Base-by-base conservation (phyloP, 1,140 invertebrate genomes). In the Propsilocerus akamusi region DNA sequence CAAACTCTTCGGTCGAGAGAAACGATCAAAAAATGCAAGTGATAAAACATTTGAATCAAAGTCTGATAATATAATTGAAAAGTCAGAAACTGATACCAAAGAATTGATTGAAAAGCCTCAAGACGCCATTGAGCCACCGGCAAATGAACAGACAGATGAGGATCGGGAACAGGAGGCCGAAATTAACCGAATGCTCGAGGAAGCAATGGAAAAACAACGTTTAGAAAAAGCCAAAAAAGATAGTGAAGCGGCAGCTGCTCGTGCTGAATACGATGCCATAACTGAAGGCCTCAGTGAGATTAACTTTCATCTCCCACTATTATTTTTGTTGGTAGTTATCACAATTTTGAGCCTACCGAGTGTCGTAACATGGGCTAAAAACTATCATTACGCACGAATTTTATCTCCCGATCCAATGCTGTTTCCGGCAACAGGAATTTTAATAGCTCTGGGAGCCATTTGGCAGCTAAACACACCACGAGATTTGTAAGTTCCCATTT, bases 231-330 rank as follows among this genome's bases (percentile, higher is more conserved):
- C 17, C 4, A 37, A 41, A 26, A 34, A 24, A 32, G 23, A 24
- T n/a, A 25, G 41, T 17, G 23, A 49, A 41, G 14, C 28, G 12
- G 10, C 10, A 26, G 8, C 20, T 8, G 12, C 28, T 22, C n/a
- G 30, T 11, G 32, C 12, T 2, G 52, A 53, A 51, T 53, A 50
- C 48, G 49, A 53, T 32, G 17, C 46, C 12, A 49, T 60, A 3
- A 59, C 67, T 49, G 64, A 65, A 22, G 60, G 61, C 47, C 54
- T 68, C 14, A 68, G 62, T 53, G 64, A 65, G 49, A 65, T 76
- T 50, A 69, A 75, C 52, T 79, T 77, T 55, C 76, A 79, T 55
- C 67, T 75, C 53, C 72, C 70, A 49, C 54, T 79, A 54, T 73
- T 79, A 52, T 66, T 75, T n/a, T 54, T 78, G 56, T 72, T 76